These are phyloP conservation scores for Melanerpes formicivorus DNA, from an alignment of 2,113 vertebrate species.

Conservation along the genomic window DNA sequence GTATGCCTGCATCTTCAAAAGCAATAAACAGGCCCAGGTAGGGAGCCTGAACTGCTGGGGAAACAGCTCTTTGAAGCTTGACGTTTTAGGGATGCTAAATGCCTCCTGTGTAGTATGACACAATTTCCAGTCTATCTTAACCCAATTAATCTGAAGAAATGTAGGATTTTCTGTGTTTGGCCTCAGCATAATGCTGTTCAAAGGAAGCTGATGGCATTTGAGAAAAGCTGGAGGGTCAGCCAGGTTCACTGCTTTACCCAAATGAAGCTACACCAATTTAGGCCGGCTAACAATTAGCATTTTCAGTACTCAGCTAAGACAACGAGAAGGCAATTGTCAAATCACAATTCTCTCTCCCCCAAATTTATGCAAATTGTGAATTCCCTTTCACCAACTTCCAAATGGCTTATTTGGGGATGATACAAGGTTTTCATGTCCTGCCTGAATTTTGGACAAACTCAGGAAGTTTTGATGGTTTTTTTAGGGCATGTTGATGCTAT, in stretches of 20 bases:
- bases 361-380: not conserved
- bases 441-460: not conserved
- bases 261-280: not conserved
- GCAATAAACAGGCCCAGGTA: slow-evolving; percentile 44
- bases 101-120: not conserved
- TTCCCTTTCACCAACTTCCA: not conserved
- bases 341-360: not conserved
- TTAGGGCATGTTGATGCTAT: not conserved
- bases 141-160: slow-evolving; percentile 31
- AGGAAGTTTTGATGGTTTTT: not conserved
- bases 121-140: slow-evolving; percentile 6
- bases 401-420: not conserved
- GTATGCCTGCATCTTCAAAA: slow-evolving; percentile 35
- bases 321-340: not conserved
- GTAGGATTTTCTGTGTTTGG: not conserved
- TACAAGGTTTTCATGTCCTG: not conserved
- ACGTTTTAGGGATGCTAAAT: slow-evolving; percentile 1
- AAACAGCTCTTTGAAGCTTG: slow-evolving; percentile 56
- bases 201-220: not conserved
- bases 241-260: not conserved
- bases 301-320: not conserved
- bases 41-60: slow-evolving; percentile 25
- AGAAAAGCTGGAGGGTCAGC: not conserved
- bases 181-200: not conserved
- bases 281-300: not conserved